A percentile compares a stretch with the other conserved stretches of the same genome.
Evolutionary conservation across 2,113 vertebrate species (phyloP).

Genomic region (Laticauda laticaudata): DNA sequence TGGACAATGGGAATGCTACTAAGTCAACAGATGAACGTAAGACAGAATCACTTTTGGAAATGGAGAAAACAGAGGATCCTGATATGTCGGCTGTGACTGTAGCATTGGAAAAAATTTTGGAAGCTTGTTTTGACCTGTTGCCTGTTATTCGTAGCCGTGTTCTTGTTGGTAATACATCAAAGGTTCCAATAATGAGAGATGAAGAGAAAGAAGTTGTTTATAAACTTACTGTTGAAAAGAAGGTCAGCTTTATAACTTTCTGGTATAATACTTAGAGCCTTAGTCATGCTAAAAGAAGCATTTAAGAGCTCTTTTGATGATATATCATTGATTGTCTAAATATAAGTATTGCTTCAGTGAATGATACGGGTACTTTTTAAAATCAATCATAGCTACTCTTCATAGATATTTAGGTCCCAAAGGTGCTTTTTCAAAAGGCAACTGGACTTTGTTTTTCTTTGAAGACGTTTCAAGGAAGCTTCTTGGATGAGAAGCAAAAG

Average conservation of each 20-base stretch:
- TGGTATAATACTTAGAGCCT: background rate
- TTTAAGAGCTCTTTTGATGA: background rate
- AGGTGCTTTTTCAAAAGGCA: too few relatives aligned
- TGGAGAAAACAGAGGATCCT: constrained; percentile 35
- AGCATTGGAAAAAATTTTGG: constrained; percentile 76
- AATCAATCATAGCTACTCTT: too few relatives aligned
- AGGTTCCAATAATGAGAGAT: constrained; percentile 83
- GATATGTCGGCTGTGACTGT: constrained; percentile 49
- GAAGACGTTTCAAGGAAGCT: too few relatives aligned
- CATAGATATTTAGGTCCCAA: too few relatives aligned
- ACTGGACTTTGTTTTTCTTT: too few relatives aligned
- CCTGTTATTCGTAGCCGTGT: constrained; percentile 86
- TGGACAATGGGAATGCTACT: constrained; percentile 12
- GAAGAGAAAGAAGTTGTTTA: constrained; percentile 87
- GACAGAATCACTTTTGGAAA: constrained; percentile 10
- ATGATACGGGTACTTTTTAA: too few relatives aligned
- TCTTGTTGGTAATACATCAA: constrained; percentile 78
- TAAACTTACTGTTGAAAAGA: constrained; percentile 76
- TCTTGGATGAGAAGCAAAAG: too few relatives aligned
- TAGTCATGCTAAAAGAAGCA: background rate
- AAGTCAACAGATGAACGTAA: background rate
- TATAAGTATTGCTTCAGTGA: background rate
- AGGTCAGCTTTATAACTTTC: constrained; percentile 64
- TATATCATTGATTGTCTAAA: background rate
- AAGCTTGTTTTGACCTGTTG: constrained; percentile 83